phyloP scores from a whole-genome alignment of 2,797 vertebrate species.

The Manis pentadactyla region DNA sequence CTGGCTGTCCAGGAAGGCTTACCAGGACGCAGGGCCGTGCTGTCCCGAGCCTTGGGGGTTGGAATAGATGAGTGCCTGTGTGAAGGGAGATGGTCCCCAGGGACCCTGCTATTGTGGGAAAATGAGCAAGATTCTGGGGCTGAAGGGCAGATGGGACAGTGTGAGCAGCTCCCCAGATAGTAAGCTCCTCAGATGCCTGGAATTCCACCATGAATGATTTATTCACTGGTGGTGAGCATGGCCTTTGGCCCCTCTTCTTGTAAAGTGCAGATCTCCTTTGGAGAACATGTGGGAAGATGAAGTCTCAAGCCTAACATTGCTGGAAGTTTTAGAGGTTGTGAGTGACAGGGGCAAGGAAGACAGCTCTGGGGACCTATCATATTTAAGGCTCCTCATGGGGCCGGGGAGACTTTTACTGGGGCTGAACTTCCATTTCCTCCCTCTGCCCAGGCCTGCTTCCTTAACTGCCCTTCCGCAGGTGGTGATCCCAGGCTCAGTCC shows the following conservation, averaged over 20 bases:
- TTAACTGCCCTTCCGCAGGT: background rate
- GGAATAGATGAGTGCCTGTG: background rate
- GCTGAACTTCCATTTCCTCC: background rate
- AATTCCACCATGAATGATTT: background rate
- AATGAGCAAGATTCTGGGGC: background rate
- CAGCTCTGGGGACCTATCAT: background rate
- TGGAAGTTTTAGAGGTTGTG: background rate
- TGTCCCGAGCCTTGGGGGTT: background rate
- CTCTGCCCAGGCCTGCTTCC: background rate
- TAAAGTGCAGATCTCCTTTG: background rate
- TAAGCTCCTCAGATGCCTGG: conserved; percentile 28
- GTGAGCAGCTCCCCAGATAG: background rate
- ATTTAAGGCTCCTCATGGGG: background rate
- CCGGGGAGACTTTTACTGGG: background rate
- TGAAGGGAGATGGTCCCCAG: background rate
- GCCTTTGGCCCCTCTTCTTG: background rate
- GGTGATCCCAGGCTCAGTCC: too few species aligned
- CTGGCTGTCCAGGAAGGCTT: background rate
- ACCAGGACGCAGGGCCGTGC: background rate
- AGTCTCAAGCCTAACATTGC: background rate
- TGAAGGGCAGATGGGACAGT: background rate
- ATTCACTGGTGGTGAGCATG: background rate
- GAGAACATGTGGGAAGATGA: background rate
- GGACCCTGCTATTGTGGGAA: conserved; percentile 63
- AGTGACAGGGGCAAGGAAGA: background rate